Evolutionary conservation across 2,797 vertebrate species (phyloP), one percentile per base, ranked within the genome.

Genomic region (Mormyrops attenuatus): DNA sequence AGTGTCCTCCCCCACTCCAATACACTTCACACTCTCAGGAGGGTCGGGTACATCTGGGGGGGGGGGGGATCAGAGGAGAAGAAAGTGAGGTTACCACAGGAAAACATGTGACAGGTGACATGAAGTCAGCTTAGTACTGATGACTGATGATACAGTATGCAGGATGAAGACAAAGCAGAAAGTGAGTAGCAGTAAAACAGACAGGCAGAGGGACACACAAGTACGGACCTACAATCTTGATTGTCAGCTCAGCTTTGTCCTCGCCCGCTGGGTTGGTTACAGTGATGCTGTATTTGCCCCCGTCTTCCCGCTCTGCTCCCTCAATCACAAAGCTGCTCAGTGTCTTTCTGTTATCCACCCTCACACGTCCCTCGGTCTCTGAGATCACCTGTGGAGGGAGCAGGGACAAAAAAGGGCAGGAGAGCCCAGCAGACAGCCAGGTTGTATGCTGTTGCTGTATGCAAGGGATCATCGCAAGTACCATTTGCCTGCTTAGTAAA

Each of bases 251-350:
- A 5, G 96, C 97, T 89, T 95, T 94, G 87, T 98, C 97, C 88
- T 97, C 97, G 60, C 98, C 98, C 0, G 66, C 93, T 0, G 97
- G 97, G 93, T 98, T 98, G 66, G 93, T 94, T 84, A 98, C 97
- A 0, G 94, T 95, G 94, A 98, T 97, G 90, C 91, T 93, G 92
- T 98, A 98, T 2, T 17, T 89, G 0, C 95, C 97, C 93, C 97
- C 97, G 0, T 98, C 98, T 0, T 30, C 82, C 30, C 94, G 93
- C 93, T 96, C 95, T 0, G 97, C 97, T 3, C 96, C 96, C 92
- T 98, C 97, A 0, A 98, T 97, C n/a, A 98, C 94, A 0, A 98
- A 97, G 93, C 96, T 97, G 96, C 96, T 97, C 91, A 94, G 77
- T 20, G 94, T 96, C 8, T 91, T 93, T 69, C 92, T 93, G 47